Evolutionary conservation across 2,797 vertebrate species (phyloP).

Genomic region (Oophaga sylvatica): DNA sequence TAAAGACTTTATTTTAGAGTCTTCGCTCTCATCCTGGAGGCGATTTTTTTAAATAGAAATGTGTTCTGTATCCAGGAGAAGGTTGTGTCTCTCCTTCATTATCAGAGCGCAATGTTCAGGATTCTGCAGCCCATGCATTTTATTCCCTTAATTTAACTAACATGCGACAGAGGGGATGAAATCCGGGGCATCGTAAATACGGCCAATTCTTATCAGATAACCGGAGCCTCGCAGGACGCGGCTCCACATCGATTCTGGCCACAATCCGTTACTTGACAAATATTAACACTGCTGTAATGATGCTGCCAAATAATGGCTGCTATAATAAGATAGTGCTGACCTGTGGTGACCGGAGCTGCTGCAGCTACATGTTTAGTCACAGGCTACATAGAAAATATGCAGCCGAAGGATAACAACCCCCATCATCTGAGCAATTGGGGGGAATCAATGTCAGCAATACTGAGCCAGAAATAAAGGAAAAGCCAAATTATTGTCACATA

Average conservation of each 20-base stretch:
- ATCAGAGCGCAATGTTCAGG: background rate
- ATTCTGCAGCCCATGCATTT: constrained; percentile 31
- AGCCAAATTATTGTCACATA: background rate
- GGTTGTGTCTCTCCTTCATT: background rate
- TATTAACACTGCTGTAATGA: constrained; percentile 7
- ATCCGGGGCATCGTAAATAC: background rate
- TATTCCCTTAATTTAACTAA: constrained; percentile 36
- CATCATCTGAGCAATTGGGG: background rate
- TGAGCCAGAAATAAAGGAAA: background rate
- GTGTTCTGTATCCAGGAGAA: constrained; percentile 56
- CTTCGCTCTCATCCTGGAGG: constrained; percentile 71
- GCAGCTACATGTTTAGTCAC: background rate
- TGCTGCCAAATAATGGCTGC: constrained; percentile 5
- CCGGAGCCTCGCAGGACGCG: background rate
- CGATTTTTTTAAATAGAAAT: constrained; percentile 73
- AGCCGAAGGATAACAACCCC: background rate
- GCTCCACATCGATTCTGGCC: background rate
- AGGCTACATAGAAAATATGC: background rate
- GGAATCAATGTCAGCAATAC: background rate
- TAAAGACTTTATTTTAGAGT: constrained; percentile 81
- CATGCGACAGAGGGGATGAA: background rate
- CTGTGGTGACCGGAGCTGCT: constrained; percentile 7
- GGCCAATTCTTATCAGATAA: constrained; percentile 27
- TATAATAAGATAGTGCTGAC: constrained; percentile 9
- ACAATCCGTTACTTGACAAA: background rate